Conservation (phyloP, 23 tunicate species). For the Styela plicata region DNA sequence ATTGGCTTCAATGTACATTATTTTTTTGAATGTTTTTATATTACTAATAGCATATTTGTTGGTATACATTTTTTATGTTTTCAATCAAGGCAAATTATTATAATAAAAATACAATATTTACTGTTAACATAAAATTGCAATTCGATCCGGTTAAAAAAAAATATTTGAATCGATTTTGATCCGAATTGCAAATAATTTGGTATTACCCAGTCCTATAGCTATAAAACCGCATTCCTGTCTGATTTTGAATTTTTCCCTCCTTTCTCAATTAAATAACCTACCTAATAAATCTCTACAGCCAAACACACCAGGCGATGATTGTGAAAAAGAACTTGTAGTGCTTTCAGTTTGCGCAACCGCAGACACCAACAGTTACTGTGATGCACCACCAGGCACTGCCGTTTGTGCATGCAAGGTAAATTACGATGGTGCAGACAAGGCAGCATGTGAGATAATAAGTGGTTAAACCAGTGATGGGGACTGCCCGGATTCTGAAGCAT, state of each 20-base stretch:
- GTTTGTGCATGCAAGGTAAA: background rate
- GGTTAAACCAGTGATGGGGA: background rate
- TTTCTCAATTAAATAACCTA: too few relatives aligned
- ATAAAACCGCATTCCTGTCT: too few relatives aligned
- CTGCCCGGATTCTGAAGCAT: background rate
- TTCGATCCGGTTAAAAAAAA: background rate
- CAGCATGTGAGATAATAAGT: background rate
- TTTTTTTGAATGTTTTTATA: too few relatives aligned
- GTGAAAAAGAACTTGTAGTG: background rate
- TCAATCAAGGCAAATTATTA: too few relatives aligned
- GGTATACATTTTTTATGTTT: too few relatives aligned
- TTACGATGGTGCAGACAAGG: background rate
- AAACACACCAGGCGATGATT: background rate
- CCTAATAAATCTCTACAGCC: background rate
- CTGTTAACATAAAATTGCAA: background rate
- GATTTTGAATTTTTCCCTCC: too few relatives aligned
- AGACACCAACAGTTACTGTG: background rate
- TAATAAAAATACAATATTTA: background rate
- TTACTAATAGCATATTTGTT: too few relatives aligned
- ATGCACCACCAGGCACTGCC: background rate
- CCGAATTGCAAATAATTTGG: background rate
- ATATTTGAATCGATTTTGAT: background rate
- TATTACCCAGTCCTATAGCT: background rate
- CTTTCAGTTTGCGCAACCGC: background rate
- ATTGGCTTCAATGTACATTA: too few relatives aligned